Conservation (phyloP, 2,113 vertebrate species). For the Baryphthengus martii region DNA sequence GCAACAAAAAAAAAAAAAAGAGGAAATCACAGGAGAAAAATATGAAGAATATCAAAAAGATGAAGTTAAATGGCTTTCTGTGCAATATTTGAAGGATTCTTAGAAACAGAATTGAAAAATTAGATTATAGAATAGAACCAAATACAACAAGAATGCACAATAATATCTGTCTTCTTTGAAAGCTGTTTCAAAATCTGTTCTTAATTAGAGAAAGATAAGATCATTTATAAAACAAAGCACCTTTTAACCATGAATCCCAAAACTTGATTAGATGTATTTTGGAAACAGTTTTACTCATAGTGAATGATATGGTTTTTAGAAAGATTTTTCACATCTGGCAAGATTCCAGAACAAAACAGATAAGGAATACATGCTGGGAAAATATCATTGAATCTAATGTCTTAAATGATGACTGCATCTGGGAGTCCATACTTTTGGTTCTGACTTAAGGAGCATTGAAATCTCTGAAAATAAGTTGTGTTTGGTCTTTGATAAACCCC, state of each 20-base stretch:
- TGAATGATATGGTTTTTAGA: neutral
- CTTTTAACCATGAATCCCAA: neutral
- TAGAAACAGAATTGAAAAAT: neutral
- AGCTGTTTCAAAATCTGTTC: neutral
- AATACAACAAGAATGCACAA: neutral
- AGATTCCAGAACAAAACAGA: neutral
- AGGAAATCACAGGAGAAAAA: neutral
- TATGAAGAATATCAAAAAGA: neutral
- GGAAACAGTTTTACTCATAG: fast-evolving
- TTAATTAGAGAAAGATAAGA: neutral
- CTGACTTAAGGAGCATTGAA: neutral
- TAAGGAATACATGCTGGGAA: neutral
- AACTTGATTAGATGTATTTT: neutral
- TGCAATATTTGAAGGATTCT: neutral
- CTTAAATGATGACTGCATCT: neutral
- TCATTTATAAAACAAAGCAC: neutral
- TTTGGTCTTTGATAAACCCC: neutral
- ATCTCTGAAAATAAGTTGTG: neutral
- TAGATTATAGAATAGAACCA: neutral
- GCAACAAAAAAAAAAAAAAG: neutral
- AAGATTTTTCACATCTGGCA: neutral
- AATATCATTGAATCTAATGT: neutral
- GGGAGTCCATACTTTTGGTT: neutral
- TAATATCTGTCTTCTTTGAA: neutral
- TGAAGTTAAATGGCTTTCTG: neutral